Evolutionary conservation across 2,888 invertebrate genomes (phyloP).

Genomic region (Andricus curvator): DNA sequence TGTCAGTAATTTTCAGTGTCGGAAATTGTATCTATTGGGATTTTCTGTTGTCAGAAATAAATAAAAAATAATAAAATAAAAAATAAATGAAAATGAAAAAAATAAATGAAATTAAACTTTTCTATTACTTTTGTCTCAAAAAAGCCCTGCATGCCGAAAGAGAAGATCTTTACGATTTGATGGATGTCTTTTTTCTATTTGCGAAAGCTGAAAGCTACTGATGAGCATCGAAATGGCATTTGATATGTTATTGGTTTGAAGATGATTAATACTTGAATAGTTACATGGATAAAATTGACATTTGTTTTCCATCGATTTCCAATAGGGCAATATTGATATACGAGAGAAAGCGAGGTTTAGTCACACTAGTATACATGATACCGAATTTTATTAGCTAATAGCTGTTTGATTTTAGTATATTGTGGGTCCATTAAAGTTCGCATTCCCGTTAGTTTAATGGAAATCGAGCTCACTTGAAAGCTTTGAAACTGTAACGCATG

Average conservation of each 20-base stretch:
- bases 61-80: no score
- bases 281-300: constrained; percentile 11
- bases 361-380: constrained; percentile 3
- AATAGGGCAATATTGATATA: constrained; percentile 26
- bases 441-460: background rate
- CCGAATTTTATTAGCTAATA: constrained; percentile 36
- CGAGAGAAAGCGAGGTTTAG: background rate
- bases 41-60: no score
- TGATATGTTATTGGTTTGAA: constrained; percentile 3
- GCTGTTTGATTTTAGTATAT: constrained; percentile 29
- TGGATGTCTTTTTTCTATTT: no score
- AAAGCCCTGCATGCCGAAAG: no score
- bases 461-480: constrained; percentile 25
- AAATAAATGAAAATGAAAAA: no score
- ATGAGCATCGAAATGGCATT: background rate
- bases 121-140: no score
- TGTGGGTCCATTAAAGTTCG: constrained; percentile 17
- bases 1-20: no score
- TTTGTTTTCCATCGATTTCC: constrained; percentile 27
- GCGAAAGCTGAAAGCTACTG: background rate
- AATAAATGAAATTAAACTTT: no score
- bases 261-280: background rate
- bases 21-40: no score
- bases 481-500: constrained; percentile 7
- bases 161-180: no score